Base-by-base conservation (phyloP, 2,888 invertebrate genomes). In the Drosophila prostipennis region DNA sequence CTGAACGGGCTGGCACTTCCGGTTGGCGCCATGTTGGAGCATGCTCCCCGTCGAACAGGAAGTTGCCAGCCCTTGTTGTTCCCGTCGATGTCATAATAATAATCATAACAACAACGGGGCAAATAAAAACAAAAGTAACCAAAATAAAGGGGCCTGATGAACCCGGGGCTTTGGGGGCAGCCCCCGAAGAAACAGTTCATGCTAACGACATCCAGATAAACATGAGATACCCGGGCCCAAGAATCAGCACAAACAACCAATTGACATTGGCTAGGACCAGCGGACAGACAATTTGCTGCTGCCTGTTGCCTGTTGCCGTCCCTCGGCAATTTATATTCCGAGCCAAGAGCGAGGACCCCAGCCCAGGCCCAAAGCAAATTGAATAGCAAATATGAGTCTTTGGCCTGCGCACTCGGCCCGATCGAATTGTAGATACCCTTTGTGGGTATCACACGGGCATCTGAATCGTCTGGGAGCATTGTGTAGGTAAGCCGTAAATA, bases 151-250 rank as follows among this genome's bases (percentile, higher is more conserved):
- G 61, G 14, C 58, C 43, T 49, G 72, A 55, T 72, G 82, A 63
- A 64, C 54, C 52, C 53, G 49, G 40, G 52, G n/a, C 1, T 48
- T 40, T 55, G 19, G 46, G 57, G 70, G 55, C 58, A 54, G 39
- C 71, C 56, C 57, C 57, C 32, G 29, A 63, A 43, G 57, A 46
- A 65, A 61, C 64, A 74, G 80, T 84, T 77, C 79, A 79, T 48
- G 61, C 73, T 79, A 79, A 82, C 75, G 81, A 80, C 75, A 79
- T 80, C 72, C 74, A 60, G 74, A 78, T 87, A 87, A 87, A 75
- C 75, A 75, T 72, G 59, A 59, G 42, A 55, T 52, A 49, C 42
- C 54, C 54, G 32, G 34, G 51, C 52, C 19, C 43, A 49, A 70
- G 56, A 53, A 45, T 42, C 42, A 60, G 29, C 69, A 29, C 40